Evolutionary conservation across 2,888 invertebrate species (phyloP).

Genomic region (Eupithecia insigniata): DNA sequence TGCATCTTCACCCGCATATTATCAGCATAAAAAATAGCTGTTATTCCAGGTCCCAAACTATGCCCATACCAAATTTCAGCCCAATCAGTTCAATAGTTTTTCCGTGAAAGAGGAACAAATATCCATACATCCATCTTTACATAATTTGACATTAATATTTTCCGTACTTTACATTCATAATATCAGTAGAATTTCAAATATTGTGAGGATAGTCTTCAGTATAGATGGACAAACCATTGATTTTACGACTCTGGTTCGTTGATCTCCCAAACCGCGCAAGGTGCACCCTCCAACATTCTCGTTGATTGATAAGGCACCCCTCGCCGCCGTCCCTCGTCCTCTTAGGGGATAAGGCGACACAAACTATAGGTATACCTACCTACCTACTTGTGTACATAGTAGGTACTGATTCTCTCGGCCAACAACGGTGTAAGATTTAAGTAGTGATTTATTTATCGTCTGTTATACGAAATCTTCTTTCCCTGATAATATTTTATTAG

Average conservation of each 20-base stretch:
- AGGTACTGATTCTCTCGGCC: not conserved
- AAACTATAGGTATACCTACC: conserved; percentile 11
- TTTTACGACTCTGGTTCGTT: conserved; percentile 1
- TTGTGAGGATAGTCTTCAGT: too few species aligned
- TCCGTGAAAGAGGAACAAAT: too few species aligned
- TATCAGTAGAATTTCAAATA: too few species aligned
- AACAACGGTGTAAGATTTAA: not conserved
- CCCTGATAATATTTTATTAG: not conserved
- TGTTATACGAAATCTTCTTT: not conserved
- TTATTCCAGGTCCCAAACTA: too few species aligned
- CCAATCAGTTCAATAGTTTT: too few species aligned
- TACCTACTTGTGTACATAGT: not conserved
- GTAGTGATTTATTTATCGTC: not conserved
- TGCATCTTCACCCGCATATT: too few species aligned
- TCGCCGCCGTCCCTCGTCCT: not conserved
- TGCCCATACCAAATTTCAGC: too few species aligned
- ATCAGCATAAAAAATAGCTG: too few species aligned
- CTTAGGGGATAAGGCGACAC: conserved; percentile 2
- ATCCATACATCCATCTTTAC: too few species aligned
- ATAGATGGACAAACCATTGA: conserved; percentile 1
- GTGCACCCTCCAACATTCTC: conserved; percentile 1
- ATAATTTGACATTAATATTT: too few species aligned
- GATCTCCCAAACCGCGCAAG: not conserved
- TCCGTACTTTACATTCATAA: too few species aligned
- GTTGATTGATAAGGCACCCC: conserved; percentile 12